Percentiles rank a stretch among this genome's conserved stretches.
Evolutionary conservation across 37 sponge, comb jelly and placozoan genomes (phyloP).

Genomic region (Geodia barretti): DNA sequence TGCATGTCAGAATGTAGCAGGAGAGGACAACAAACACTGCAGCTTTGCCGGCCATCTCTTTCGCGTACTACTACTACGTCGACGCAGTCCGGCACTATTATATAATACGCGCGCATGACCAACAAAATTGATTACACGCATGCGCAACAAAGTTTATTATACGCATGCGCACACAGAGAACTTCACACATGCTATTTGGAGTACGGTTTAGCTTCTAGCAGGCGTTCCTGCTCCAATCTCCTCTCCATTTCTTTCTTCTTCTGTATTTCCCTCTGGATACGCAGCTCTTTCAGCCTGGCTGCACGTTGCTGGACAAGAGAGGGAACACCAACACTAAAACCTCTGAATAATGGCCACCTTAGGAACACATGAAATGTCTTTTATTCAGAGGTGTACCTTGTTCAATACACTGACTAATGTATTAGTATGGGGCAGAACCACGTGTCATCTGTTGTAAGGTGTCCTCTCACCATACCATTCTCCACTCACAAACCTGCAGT

Average conservation of each 20-base stretch:
- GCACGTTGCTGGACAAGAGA: constrained; percentile 41
- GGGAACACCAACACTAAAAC: no score
- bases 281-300: constrained; percentile 43
- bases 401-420: neutral
- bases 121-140: no score
- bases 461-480: neutral
- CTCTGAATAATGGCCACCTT: no score
- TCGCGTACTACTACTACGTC: no score
- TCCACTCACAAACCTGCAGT: constrained; percentile 32
- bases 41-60: no score
- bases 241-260: constrained; percentile 34
- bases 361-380: no score
- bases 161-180: neutral
- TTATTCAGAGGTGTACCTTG: neutral
- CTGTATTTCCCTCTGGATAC: constrained; percentile 25
- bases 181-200: constrained; percentile 26
- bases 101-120: no score
- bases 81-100: no score
- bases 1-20: no score
- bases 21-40: no score
- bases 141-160: no score
- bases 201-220: constrained; percentile 70
- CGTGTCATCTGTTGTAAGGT: neutral
- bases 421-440: no score
- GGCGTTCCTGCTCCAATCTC: constrained; percentile 23